phyloP scores from a whole-genome alignment of 2,888 invertebrate species.

The Nemapogon koenigi region DNA sequence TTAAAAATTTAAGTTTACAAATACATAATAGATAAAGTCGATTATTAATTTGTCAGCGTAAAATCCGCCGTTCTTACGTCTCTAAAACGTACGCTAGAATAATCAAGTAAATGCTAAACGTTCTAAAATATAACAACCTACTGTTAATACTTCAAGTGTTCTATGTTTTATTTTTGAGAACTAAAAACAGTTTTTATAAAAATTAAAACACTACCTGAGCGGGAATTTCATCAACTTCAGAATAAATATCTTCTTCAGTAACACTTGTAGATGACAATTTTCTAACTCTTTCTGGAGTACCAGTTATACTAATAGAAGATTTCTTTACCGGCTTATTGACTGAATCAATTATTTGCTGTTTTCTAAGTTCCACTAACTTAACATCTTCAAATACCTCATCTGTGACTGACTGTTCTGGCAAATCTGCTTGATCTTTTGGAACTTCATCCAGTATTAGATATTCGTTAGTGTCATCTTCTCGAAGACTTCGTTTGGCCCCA shows the following conservation, averaged over 20 bases:
- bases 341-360: slow-evolving; percentile 5
- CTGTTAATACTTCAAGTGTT: too few relatives aligned
- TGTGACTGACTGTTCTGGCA: slow-evolving; percentile 42
- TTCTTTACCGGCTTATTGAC: slow-evolving; percentile 1
- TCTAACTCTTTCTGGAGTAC: slow-evolving; percentile 3
- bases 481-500: slow-evolving; percentile 22
- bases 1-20: too few relatives aligned
- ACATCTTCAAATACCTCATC: slow-evolving; percentile 16
- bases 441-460: slow-evolving; percentile 40
- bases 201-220: slow-evolving; percentile 40
- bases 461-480: slow-evolving; percentile 29
- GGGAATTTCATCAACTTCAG: slow-evolving; percentile 37
- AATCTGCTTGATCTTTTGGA: slow-evolving; percentile 32
- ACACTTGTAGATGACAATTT: slow-evolving; percentile 10
- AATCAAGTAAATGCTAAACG: too few relatives aligned
- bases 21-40: too few relatives aligned
- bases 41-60: too few relatives aligned
- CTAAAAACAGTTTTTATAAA: too few relatives aligned
- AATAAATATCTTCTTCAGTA: slow-evolving; percentile 40
- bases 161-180: too few relatives aligned
- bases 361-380: slow-evolving; percentile 7
- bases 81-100: too few relatives aligned
- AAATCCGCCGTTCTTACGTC: too few relatives aligned
- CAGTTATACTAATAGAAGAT: slow-evolving; percentile 3
- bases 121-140: too few relatives aligned